A percentile compares a stretch with the other conserved stretches of the same genome.
phyloP scores from a whole-genome alignment of 2,113 vertebrate genomes.

The Heteronetta atricapilla region DNA sequence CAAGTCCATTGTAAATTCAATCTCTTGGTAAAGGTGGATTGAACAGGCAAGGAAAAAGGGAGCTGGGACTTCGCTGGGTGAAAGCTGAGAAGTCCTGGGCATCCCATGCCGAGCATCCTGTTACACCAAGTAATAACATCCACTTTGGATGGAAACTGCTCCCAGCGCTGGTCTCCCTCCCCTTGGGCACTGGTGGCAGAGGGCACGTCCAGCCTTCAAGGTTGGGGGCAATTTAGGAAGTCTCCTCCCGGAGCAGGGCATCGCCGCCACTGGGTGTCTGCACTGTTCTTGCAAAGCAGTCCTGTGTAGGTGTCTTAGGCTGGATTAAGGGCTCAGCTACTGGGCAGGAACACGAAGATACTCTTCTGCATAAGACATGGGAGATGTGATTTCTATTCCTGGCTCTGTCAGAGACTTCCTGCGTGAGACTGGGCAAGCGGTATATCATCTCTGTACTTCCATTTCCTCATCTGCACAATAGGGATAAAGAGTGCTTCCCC shows the following conservation, averaged over 20 bases:
- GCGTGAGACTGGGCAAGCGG: constrained; percentile 48
- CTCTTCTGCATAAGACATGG: constrained; percentile 65
- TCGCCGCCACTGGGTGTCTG: not conserved
- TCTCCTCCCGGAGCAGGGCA: not conserved
- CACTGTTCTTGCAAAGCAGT: not conserved
- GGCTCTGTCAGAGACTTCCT: constrained; percentile 68
- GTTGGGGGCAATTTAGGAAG: not conserved
- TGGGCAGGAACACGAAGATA: constrained; percentile 53
- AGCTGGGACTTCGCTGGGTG: constrained; percentile 9
- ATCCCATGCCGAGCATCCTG: constrained; percentile 17
- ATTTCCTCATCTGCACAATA: constrained; percentile 68
- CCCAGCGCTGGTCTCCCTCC: not conserved
- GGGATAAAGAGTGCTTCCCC: constrained; percentile 69
- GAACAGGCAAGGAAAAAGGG: constrained; percentile 49
- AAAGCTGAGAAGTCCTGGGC: constrained; percentile 62
- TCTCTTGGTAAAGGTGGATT: constrained; percentile 72
- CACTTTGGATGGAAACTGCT: constrained; percentile 16
- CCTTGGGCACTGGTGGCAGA: not conserved
- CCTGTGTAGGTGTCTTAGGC: constrained; percentile 59
- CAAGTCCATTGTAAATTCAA: constrained; percentile 80
- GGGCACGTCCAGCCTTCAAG: not conserved
- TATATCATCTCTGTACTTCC: constrained; percentile 49
- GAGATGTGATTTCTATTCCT: constrained; percentile 66
- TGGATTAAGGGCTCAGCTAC: constrained; percentile 63
- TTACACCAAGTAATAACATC: constrained; percentile 65